Evolutionary conservation across 2,113 vertebrate genomes (phyloP).

Genomic region (Holacanthus passer): DNA sequence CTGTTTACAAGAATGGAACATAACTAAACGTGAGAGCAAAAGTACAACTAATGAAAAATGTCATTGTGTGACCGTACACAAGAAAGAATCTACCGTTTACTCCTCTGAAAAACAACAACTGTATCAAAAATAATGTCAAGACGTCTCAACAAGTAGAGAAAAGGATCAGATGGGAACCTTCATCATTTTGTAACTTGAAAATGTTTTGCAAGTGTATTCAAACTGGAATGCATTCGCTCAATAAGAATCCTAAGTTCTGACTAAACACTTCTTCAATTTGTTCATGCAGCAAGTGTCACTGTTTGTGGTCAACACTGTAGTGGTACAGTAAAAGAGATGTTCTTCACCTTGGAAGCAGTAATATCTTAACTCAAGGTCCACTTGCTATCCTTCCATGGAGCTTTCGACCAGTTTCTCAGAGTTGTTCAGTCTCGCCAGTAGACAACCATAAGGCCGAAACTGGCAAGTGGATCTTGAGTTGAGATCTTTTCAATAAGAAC

Average conservation of each 20-base stretch:
- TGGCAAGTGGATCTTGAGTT: too few relatives aligned
- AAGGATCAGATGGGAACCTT: background rate
- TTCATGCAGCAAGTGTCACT: background rate
- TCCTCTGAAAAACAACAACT: background rate
- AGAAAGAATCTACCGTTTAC: background rate
- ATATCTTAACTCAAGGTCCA: background rate
- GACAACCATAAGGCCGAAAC: background rate
- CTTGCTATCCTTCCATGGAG: background rate
- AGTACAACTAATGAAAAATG: background rate
- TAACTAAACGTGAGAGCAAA: slow-evolving; percentile 9
- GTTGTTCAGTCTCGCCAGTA: background rate
- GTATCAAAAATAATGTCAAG: slow-evolving; percentile 20
- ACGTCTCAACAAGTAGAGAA: background rate
- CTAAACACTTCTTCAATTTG: background rate
- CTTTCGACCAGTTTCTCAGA: background rate
- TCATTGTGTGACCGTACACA: slow-evolving; percentile 3
- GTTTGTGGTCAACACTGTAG: slow-evolving; percentile 1
- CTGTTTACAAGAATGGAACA: slow-evolving; percentile 17
- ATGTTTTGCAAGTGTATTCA: slow-evolving; percentile 10
- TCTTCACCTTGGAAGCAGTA: background rate
- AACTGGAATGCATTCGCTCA: slow-evolving; percentile 34
- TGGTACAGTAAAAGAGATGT: background rate
- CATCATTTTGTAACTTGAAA: background rate
- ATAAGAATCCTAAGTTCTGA: background rate
- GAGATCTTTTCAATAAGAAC: background rate